Conservation (phyloP, 2,797 vertebrate genomes). For the Eremophila alpestris region DNA sequence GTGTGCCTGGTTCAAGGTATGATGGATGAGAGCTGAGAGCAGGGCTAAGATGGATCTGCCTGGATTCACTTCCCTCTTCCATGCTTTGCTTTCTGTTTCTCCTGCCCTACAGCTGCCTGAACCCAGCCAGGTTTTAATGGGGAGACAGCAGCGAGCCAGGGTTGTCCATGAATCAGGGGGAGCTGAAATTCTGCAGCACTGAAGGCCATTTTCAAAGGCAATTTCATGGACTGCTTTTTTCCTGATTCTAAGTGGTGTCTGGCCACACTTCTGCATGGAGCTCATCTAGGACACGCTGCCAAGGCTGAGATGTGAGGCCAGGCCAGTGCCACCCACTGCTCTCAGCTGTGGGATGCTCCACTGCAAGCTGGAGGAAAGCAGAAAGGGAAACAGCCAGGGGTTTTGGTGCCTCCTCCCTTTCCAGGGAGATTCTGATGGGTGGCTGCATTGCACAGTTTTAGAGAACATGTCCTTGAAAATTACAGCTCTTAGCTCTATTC, state of each 20-base stretch:
- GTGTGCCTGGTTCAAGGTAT: not conserved
- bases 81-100: not conserved
- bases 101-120: not conserved
- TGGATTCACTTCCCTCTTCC: slow-evolving; percentile 25
- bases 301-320: not conserved
- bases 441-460: not conserved
- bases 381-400: not conserved
- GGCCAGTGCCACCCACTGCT: not conserved
- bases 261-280: not conserved
- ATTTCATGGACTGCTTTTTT: not conserved
- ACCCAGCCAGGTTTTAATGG: not conserved
- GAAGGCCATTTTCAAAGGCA: not conserved
- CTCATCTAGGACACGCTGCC: not conserved
- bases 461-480: not conserved
- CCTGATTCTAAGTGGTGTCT: not conserved
- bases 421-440: not conserved
- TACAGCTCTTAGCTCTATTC: not conserved
- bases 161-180: not conserved
- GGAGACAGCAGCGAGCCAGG: not conserved
- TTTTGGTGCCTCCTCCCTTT: not conserved
- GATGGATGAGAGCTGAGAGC: not conserved
- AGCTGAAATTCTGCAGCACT: not conserved
- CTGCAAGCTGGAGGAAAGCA: not conserved
- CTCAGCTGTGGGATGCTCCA: not conserved
- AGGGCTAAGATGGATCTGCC: not conserved